Evolutionary conservation across 2,113 vertebrate species (phyloP).

Genomic region (Mesocricetus auratus): DNA sequence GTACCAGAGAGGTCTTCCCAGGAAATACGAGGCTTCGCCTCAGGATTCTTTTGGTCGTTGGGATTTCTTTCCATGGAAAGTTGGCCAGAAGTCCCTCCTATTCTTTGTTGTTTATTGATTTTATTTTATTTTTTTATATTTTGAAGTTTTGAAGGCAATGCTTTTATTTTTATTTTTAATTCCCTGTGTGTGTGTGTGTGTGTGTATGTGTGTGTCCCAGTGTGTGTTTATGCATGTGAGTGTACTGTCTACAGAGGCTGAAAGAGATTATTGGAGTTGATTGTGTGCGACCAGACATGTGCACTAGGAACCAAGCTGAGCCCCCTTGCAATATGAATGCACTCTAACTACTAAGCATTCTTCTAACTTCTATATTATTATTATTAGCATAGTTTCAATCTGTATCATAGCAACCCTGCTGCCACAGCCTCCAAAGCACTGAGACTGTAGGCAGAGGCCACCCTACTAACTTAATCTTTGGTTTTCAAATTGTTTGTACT

Average conservation of each 20-base stretch:
- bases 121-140: background rate
- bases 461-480: background rate
- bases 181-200: background rate
- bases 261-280: background rate
- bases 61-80: constrained; percentile 37
- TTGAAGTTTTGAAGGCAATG: background rate
- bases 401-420: background rate
- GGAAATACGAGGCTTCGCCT: background rate
- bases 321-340: too few relatives aligned
- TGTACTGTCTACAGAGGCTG: background rate
- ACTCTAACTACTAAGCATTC: background rate
- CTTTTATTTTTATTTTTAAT: background rate
- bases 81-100: background rate
- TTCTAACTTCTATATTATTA: background rate
- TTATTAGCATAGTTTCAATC: background rate
- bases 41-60: background rate
- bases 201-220: background rate
- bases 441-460: too few relatives aligned
- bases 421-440: background rate
- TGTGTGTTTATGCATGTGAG: background rate
- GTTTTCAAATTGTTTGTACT: background rate
- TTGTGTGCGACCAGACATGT: background rate
- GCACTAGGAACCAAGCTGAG: background rate
- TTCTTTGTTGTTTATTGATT: background rate
- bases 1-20: background rate